phyloP scores from a whole-genome alignment of 2,888 invertebrate species.

The Cheilosia vulpina region DNA sequence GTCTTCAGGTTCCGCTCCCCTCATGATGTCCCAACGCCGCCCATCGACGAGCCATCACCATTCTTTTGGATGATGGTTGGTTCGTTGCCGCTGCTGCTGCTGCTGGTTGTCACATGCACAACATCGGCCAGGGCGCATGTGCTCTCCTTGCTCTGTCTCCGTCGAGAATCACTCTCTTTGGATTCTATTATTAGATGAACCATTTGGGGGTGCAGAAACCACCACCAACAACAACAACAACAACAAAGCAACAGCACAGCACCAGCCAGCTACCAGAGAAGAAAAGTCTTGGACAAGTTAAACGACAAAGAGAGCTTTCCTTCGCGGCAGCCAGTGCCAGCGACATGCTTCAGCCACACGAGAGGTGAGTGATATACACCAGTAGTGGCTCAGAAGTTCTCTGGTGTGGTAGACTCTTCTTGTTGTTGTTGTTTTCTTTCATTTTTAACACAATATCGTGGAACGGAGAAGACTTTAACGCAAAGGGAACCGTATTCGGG shows the following conservation, averaged over 20 bases:
- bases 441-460: constrained; percentile 14
- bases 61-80: constrained; percentile 70
- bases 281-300: constrained; percentile 74
- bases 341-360: constrained; percentile 32
- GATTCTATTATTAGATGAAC: constrained; percentile 70
- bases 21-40: not conserved
- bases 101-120: constrained; percentile 44
- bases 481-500: constrained; percentile 54
- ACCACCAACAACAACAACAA: constrained; percentile 22
- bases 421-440: not conserved
- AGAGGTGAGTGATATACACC: constrained; percentile 48
- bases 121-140: constrained; percentile 56
- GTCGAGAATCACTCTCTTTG: constrained; percentile 54
- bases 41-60: constrained; percentile 35
- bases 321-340: constrained; percentile 10
- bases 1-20: constrained; percentile 29
- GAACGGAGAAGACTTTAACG: constrained; percentile 25
- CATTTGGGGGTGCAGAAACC: constrained; percentile 63
- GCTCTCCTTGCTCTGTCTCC: constrained; percentile 21
- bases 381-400: constrained; percentile 71
- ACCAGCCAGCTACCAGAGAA: constrained; percentile 43
- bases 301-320: constrained; percentile 68
- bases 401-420: constrained; percentile 61
- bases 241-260: not conserved
- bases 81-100: constrained; percentile 31